Percentiles rank a stretch among this genome's conserved stretches.
phyloP scores from a whole-genome alignment of 2,113 vertebrate species.

The Pleuronectes platessa region DNA sequence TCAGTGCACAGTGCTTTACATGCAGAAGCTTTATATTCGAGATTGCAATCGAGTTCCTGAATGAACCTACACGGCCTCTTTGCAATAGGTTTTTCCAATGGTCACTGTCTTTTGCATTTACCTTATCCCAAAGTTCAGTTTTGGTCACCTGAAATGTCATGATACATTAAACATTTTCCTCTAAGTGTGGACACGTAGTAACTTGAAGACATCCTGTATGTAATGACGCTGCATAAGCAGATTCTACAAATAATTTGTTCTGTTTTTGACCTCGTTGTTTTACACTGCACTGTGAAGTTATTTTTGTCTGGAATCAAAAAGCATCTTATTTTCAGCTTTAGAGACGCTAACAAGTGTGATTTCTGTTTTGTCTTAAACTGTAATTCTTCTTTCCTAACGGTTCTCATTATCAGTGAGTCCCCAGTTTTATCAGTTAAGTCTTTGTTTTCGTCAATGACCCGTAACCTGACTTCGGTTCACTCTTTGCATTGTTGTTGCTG shows the following conservation, averaged over 20 bases:
- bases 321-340: constrained; percentile 51
- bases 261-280: constrained; percentile 50
- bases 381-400: constrained; percentile 19
- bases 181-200: constrained; percentile 28
- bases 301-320: constrained; percentile 61
- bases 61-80: constrained; percentile 46
- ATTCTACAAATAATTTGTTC: constrained; percentile 16
- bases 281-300: constrained; percentile 74
- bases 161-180: constrained; percentile 18
- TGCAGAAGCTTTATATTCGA: constrained; percentile 70
- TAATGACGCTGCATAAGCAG: constrained; percentile 43
- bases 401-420: constrained; percentile 14
- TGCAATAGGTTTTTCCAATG: constrained; percentile 48
- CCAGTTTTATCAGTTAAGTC: constrained; percentile 34
- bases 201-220: constrained; percentile 57
- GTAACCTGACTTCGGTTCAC: constrained; percentile 32
- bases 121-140: constrained; percentile 47
- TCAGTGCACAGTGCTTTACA: constrained; percentile 70
- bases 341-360: constrained; percentile 28
- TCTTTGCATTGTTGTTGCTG: constrained; percentile 53
- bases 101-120: constrained; percentile 29
- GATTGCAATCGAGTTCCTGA: constrained; percentile 55
- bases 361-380: constrained; percentile 37
- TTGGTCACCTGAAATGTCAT: constrained; percentile 28
- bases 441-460: constrained; percentile 32